Evolutionary conservation across 2,113 vertebrate genomes (phyloP).

Genomic region (Meriones unguiculatus): DNA sequence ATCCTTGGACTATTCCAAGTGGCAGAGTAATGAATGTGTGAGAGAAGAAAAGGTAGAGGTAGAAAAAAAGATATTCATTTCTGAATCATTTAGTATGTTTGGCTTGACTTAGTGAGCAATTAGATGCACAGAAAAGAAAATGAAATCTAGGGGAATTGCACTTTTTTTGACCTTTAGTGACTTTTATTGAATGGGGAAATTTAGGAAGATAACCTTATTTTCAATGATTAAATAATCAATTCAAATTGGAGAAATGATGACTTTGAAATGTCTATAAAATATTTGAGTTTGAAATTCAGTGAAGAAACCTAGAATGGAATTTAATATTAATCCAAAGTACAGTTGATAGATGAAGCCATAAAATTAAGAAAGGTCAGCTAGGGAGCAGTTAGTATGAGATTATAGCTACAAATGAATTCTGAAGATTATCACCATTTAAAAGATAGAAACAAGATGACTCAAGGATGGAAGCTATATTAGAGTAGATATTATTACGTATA

Average conservation of each 20-base stretch:
- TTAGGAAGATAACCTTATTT: slow-evolving; percentile 17
- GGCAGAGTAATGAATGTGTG: neutral
- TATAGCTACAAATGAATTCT: neutral
- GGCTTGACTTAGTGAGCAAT: neutral
- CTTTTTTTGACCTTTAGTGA: neutral
- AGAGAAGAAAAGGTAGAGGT: neutral
- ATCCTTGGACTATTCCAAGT: neutral
- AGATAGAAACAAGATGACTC: neutral
- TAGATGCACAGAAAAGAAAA: neutral
- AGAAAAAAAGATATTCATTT: neutral
- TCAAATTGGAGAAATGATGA: neutral
- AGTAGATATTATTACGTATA: neutral
- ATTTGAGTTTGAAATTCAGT: slow-evolving; percentile 49
- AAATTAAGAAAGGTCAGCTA: slow-evolving; percentile 54
- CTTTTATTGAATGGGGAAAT: neutral
- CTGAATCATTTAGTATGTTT: neutral
- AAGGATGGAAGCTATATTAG: neutral
- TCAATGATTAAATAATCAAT: slow-evolving; percentile 24
- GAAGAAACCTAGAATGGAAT: slow-evolving; percentile 14
- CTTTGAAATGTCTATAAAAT: slow-evolving; percentile 11
- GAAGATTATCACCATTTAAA: slow-evolving; percentile 14
- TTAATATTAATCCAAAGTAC: slow-evolving; percentile 46
- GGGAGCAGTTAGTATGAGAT: neutral
- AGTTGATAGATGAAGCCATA: slow-evolving; percentile 42
- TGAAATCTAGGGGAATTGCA: neutral